These are phyloP conservation scores for Archocentrus centrarchus DNA, from an alignment of 2,113 vertebrate genomes.

Conservation along the genomic window DNA sequence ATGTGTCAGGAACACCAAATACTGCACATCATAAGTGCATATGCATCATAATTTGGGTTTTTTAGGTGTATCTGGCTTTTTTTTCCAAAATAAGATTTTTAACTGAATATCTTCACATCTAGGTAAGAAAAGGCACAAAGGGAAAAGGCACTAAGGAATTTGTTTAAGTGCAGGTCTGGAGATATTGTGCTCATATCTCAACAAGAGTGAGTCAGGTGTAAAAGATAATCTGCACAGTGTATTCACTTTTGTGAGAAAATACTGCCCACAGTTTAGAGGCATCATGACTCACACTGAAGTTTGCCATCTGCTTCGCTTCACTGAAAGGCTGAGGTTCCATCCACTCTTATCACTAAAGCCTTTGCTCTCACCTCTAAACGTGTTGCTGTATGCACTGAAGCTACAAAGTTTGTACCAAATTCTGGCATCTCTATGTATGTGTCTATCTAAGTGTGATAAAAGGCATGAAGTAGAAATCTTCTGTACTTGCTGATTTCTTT, in stretches of 20 bases:
- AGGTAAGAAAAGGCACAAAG: neutral
- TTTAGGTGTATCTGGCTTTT: neutral
- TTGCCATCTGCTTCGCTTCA: neutral
- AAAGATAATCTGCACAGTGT: neutral
- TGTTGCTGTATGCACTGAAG: neutral
- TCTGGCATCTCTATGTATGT: neutral
- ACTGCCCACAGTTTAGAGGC: neutral
- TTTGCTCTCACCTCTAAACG: neutral
- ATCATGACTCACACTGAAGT: neutral
- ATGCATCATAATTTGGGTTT: neutral
- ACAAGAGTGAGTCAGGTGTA: slow-evolving; percentile 13
- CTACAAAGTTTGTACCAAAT: neutral
- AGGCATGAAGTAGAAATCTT: neutral
- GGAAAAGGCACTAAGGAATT: neutral
- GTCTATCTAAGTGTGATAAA: neutral
- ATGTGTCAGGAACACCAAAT: neutral
- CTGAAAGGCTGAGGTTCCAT: neutral
- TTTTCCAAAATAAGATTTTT: neutral
- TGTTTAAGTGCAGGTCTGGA: neutral
- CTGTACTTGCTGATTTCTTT: neutral
- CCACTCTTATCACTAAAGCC: neutral
- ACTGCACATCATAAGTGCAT: neutral
- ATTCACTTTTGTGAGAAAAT: slow-evolving; percentile 33
- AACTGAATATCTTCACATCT: neutral
- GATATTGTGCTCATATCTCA: neutral